Evolutionary conservation across 2,797 vertebrate species (phyloP).

Genomic region (Psittacula derbiana): DNA sequence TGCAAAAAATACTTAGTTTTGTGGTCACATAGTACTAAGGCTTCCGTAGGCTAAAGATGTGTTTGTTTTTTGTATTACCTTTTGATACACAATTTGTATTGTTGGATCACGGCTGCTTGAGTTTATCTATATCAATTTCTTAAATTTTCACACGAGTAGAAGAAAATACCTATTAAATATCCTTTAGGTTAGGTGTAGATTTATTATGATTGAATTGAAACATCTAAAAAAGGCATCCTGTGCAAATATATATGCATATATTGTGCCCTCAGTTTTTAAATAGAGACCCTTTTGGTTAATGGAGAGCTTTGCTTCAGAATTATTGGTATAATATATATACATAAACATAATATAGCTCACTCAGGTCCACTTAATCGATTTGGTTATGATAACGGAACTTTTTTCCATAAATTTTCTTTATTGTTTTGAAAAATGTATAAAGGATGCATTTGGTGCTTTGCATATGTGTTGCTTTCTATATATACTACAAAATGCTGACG

Average conservation of each 20-base stretch:
- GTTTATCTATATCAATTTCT: conserved; percentile 57
- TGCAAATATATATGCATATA: background rate
- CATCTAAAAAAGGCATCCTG: background rate
- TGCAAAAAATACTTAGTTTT: background rate
- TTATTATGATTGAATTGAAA: conserved; percentile 11
- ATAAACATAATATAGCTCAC: background rate
- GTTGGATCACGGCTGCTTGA: conserved; percentile 44
- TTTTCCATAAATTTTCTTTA: conserved; percentile 72
- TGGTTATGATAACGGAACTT: conserved; percentile 27
- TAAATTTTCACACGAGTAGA: conserved; percentile 28
- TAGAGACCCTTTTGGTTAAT: background rate
- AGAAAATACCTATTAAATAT: conserved; percentile 48
- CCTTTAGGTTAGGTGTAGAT: conserved; percentile 27
- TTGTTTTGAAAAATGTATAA: conserved; percentile 75
- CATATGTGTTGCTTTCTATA: conserved; percentile 52
- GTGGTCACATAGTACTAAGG: background rate
- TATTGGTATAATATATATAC: background rate
- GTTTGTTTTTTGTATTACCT: conserved; percentile 43
- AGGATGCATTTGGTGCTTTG: conserved; percentile 66
- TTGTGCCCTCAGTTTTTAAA: background rate
- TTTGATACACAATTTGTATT: conserved; percentile 51
- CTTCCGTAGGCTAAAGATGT: background rate
- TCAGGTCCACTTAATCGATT: background rate
- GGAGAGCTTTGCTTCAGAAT: background rate
- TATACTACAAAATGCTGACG: background rate